Evolutionary conservation across 2,113 vertebrate species (phyloP).

Genomic region (Eulacestoma nigropectus): DNA sequence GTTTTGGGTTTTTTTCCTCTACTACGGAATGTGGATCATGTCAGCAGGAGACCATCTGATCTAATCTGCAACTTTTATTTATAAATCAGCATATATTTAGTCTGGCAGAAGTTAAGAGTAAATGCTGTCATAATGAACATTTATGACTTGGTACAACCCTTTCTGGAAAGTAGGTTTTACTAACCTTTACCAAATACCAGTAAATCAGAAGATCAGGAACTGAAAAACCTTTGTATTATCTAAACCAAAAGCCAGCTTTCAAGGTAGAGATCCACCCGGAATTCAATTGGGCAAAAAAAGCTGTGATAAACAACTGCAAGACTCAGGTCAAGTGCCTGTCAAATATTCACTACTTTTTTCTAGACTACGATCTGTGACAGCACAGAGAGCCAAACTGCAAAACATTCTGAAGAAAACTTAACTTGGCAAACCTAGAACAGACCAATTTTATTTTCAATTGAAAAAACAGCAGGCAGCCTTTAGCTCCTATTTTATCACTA

Average conservation of each 20-base stretch:
- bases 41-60: neutral
- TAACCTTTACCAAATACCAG: neutral
- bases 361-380: neutral
- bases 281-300: neutral
- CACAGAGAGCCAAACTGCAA: neutral
- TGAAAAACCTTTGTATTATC: neutral
- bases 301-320: neutral
- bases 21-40: neutral
- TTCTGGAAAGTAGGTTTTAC: neutral
- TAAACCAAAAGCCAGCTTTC: neutral
- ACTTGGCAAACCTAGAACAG: neutral
- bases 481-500: neutral
- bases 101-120: conserved; percentile 21
- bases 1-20: neutral
- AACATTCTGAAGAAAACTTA: neutral
- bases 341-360: neutral
- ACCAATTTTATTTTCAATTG: neutral
- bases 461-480: neutral
- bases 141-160: neutral
- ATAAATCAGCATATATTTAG: neutral
- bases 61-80: neutral
- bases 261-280: neutral
- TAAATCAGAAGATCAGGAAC: neutral
- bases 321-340: neutral
- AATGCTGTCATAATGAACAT: neutral